Conservation (phyloP, 2,888 invertebrate species). For the Micropterix aruncella region DNA sequence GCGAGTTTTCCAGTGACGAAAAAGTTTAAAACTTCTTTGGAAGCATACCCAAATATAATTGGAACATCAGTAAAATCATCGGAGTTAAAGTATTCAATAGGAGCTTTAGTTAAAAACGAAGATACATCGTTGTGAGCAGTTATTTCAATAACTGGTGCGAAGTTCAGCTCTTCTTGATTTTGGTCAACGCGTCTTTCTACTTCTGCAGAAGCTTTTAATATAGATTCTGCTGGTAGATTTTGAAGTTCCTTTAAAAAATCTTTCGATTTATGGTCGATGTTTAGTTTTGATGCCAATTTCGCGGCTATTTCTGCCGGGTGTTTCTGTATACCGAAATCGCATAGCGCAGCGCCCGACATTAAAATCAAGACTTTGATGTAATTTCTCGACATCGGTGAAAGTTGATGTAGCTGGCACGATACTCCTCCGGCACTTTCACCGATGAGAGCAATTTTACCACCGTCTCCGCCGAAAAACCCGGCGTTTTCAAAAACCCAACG, state of each 20-base stretch:
- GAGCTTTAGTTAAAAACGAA: not conserved
- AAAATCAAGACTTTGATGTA: not conserved
- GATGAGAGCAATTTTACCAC: not conserved
- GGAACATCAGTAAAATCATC: not conserved
- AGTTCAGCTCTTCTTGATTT: not conserved
- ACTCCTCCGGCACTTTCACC: not conserved
- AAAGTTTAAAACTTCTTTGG: not conserved
- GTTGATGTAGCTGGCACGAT: not conserved
- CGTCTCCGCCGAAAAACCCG: not conserved
- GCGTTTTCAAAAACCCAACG: not conserved
- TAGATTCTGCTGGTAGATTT: not conserved
- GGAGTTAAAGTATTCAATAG: not conserved
- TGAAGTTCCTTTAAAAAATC: not conserved
- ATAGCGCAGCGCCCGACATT: not conserved
- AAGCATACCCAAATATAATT: not conserved
- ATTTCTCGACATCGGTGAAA: not conserved
- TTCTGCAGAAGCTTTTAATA: not conserved
- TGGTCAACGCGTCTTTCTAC: not conserved
- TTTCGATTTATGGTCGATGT: not conserved
- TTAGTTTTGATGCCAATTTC: not conserved
- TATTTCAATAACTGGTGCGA: not conserved
- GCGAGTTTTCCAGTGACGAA: not conserved
- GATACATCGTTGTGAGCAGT: not conserved
- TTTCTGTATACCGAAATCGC: not conserved
- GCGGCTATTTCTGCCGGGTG: not conserved